Evolutionary conservation across 1,140 invertebrate genomes (phyloP), one percentile per base, ranked within the genome.

Genomic region (Aphidius ervi): DNA sequence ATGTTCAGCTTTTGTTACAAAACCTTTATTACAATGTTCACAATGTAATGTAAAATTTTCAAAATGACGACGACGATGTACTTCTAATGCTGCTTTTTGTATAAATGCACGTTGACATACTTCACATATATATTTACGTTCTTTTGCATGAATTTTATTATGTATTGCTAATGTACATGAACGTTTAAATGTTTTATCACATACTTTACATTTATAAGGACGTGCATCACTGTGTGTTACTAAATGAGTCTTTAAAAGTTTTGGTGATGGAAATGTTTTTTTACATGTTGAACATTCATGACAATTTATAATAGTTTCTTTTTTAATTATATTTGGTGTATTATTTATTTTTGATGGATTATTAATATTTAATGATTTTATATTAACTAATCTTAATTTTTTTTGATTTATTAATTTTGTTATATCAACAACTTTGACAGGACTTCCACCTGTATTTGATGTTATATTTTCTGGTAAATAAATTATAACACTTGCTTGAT

Each of bases 201-300:
- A 84, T 6, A 74, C 62, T 2, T 74, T 65, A 66, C 83, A 85
- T 5, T 72, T 61, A 67, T 81, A 79, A 0, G 83, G 83, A 3
- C 81, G 76, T 0, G 69, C 72, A 4, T 74, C 72, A 16, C 70
- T 74, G 69, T 85, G 84, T 8, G 79, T 54, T 6, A 81, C 70
- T 31, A 77, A 65, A 39, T 83, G 81, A 6, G 77, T 72, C 5
- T 84, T 80, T 63, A 84, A 80, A 1, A 82, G 74, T 63, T 78
- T 80, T 62, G 82, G 82, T 5, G 75, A 70, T 40, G 66, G 62
- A 58, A 84, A 81, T 10, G 66, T 66, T 58, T 82, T 82, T 4
- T 63, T 55, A 62, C 85, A 85, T 9, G 76, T 56, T 5, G 68
- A 65, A 64, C 85, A 85, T 41, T 74, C 63, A 16, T 37, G 74